Evolutionary conservation across 2,113 vertebrate species (phyloP).

Genomic region (Pollachius pollachius): DNA sequence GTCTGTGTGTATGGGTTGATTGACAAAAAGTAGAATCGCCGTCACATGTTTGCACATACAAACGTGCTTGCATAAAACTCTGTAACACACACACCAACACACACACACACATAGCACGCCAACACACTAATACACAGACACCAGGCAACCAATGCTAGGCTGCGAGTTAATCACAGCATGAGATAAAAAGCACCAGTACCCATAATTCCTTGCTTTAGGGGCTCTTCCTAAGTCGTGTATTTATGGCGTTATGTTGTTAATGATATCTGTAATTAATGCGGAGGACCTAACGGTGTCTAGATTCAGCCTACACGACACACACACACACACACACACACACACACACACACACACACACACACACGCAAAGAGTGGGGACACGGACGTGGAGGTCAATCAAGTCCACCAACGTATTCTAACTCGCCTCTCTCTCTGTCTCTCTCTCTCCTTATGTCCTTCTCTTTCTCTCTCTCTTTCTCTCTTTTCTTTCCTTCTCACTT

Average conservation of each 20-base stretch:
- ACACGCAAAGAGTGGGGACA: no score
- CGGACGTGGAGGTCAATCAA: no score
- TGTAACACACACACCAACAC: constrained; percentile 15
- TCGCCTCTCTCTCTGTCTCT: not conserved
- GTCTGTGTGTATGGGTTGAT: constrained; percentile 13
- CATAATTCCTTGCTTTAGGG: constrained; percentile 43
- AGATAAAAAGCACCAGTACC: constrained; percentile 49
- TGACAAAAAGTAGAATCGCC: constrained; percentile 31
- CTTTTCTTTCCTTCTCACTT: not conserved
- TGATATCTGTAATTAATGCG: constrained; percentile 61
- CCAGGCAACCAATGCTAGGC: constrained; percentile 20
- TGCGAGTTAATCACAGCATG: constrained; percentile 49
- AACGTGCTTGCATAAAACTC: not conserved
- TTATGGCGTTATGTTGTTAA: constrained; percentile 59
- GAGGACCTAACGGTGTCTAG: constrained; percentile 20
- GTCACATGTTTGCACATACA: not conserved
- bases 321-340: no score
- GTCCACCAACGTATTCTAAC: no score
- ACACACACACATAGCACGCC: constrained; percentile 6
- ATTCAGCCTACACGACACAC: constrained; percentile 25
- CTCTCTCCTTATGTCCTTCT: no score
- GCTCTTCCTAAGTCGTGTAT: constrained; percentile 64
- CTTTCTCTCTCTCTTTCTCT: constrained; percentile 4
- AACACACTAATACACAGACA: constrained; percentile 16
- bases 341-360: no score